These are phyloP conservation scores for Notarius quadriscutis DNA, from an alignment of 2,113 vertebrate genomes.

Conservation along the genomic window DNA sequence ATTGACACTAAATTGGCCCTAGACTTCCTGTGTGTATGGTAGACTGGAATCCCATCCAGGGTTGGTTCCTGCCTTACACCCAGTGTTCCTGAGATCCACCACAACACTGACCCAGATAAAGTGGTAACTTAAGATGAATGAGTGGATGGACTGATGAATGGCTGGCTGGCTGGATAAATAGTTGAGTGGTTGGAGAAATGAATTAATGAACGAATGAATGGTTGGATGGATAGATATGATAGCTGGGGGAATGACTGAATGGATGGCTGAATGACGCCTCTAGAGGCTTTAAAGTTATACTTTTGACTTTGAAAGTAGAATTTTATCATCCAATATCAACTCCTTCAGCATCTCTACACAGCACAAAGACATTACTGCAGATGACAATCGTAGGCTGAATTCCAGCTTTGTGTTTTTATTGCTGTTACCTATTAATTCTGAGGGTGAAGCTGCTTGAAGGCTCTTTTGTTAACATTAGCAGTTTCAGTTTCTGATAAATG, in stretches of 20 bases:
- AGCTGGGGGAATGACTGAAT: too few species aligned
- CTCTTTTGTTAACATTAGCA: background rate
- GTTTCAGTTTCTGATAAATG: background rate
- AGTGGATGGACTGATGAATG: background rate
- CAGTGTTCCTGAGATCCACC: background rate
- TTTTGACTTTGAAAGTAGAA: background rate
- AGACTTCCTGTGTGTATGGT: background rate
- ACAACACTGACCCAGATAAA: background rate
- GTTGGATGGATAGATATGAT: background rate
- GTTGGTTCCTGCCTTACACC: background rate
- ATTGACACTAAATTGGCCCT: background rate
- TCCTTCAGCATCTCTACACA: background rate
- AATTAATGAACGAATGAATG: background rate
- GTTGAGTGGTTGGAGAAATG: background rate
- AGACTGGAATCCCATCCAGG: background rate
- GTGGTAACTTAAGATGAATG: background rate
- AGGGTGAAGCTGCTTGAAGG: background rate
- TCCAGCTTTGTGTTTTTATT: background rate
- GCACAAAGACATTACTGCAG: background rate
- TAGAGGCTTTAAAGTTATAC: background rate
- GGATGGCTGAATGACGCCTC: background rate
- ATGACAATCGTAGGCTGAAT: background rate
- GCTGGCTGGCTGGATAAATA: background rate
- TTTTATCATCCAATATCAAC: too few species aligned
- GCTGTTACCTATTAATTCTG: background rate